Conservation (phyloP, 1,140 invertebrate genomes). For the Neodiprion fabricii region DNA sequence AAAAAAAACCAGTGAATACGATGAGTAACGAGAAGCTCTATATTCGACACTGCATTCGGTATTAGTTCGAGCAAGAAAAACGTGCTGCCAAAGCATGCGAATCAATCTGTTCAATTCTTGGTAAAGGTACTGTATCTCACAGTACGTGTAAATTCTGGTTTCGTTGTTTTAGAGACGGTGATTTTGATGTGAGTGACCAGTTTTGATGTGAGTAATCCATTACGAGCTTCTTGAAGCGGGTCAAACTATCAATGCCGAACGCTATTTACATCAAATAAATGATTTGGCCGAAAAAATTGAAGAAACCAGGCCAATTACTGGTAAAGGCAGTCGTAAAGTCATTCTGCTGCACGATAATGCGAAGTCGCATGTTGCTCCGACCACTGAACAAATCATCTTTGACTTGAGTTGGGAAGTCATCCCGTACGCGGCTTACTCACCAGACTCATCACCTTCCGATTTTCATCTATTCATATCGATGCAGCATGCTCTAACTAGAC, state of each 20-base stretch:
- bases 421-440: not conserved
- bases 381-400: not conserved
- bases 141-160: no score
- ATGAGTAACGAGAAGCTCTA: not conserved
- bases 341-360: not conserved
- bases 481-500: not conserved
- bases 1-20: not conserved
- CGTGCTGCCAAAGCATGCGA: not conserved
- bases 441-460: no score
- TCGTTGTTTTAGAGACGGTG: no score
- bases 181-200: no score
- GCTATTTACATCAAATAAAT: not conserved
- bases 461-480: not conserved
- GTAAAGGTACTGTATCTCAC: not conserved
- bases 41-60: constrained; percentile 7
- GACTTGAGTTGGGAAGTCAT: not conserved
- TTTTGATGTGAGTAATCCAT: not conserved
- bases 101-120: constrained; percentile 4
- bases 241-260: not conserved
- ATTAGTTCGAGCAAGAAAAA: not conserved
- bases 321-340: not conserved
- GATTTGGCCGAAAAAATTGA: not conserved
- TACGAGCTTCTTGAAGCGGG: not conserved
- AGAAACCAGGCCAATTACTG: not conserved
- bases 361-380: not conserved